Conservation (phyloP, 2,113 vertebrate species). For the Periophthalmus modestus region DNA sequence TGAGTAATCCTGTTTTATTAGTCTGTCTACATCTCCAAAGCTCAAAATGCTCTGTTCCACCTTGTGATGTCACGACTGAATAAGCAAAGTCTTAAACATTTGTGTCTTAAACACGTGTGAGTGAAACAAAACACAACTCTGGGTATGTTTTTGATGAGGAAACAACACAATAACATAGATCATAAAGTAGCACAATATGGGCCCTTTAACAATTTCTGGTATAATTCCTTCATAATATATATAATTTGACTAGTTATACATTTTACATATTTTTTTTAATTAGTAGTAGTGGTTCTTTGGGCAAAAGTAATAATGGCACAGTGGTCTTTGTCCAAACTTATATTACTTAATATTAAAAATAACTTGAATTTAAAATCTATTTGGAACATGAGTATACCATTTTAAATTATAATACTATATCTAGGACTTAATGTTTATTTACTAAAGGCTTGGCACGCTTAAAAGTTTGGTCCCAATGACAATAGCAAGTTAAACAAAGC, state of each 20-base stretch:
- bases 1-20: no score
- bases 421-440: slow-evolving; percentile 7
- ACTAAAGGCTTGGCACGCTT: slow-evolving; percentile 55
- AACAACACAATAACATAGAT: no score
- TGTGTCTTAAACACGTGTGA: no score
- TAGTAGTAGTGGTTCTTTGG: slow-evolving; percentile 60
- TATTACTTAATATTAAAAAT: slow-evolving; percentile 6
- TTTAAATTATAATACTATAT: neutral
- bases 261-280: slow-evolving; percentile 56
- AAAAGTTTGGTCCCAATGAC: slow-evolving; percentile 23
- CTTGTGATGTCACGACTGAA: neutral
- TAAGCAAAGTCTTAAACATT: no score
- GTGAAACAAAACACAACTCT: no score
- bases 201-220: slow-evolving; percentile 9
- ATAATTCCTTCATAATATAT: slow-evolving; percentile 62
- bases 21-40: no score
- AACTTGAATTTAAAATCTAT: neutral
- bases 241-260: slow-evolving; percentile 51
- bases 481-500: slow-evolving; percentile 19
- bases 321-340: slow-evolving; percentile 47
- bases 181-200: no score
- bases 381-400: neutral
- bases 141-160: no score
- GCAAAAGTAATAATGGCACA: slow-evolving; percentile 65
- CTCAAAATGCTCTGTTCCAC: no score